Evolutionary conservation across 2,888 invertebrate species (phyloP).

Genomic region (Cheilosia urbana): DNA sequence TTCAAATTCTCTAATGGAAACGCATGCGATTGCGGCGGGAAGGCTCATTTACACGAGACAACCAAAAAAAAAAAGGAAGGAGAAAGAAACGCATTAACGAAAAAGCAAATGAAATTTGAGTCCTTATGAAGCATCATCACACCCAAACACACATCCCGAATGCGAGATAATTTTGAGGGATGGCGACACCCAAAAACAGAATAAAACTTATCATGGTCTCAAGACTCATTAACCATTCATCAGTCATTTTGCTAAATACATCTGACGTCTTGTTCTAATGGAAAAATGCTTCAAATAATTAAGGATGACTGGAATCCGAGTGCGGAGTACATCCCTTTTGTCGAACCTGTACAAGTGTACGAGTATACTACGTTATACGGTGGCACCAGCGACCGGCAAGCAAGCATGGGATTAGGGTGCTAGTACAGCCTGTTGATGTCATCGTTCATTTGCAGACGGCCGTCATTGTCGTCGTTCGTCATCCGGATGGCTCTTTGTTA

Average conservation of each 20-base stretch:
- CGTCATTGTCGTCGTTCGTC: constrained; percentile 34
- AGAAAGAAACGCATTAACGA: constrained; percentile 7
- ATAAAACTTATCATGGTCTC: constrained; percentile 64
- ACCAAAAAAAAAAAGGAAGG: background rate
- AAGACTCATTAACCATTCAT: constrained; percentile 79
- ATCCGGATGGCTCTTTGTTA: constrained; percentile 50
- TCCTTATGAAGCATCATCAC: background rate
- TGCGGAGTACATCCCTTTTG: constrained; percentile 30
- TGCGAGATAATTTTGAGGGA: constrained; percentile 4
- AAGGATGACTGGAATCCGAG: constrained; percentile 52
- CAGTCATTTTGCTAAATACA: constrained; percentile 82
- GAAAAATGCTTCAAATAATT: constrained; percentile 70
- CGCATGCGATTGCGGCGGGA: background rate
- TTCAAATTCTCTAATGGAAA: constrained; percentile 15
- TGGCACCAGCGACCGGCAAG: background rate
- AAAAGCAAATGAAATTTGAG: constrained; percentile 14
- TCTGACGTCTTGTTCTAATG: constrained; percentile 67
- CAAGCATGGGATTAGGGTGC: constrained; percentile 52
- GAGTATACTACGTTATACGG: background rate
- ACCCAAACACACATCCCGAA: no score
- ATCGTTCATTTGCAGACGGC: constrained; percentile 61
- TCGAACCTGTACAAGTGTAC: constrained; percentile 33
- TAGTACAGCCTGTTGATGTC: constrained; percentile 73
- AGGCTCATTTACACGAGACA: background rate
- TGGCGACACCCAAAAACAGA: background rate